A percentile compares a stretch with the other conserved stretches of the same genome.
Conservation (phyloP, 1,140 invertebrate genomes). For the Scaptomyza pallida region DNA sequence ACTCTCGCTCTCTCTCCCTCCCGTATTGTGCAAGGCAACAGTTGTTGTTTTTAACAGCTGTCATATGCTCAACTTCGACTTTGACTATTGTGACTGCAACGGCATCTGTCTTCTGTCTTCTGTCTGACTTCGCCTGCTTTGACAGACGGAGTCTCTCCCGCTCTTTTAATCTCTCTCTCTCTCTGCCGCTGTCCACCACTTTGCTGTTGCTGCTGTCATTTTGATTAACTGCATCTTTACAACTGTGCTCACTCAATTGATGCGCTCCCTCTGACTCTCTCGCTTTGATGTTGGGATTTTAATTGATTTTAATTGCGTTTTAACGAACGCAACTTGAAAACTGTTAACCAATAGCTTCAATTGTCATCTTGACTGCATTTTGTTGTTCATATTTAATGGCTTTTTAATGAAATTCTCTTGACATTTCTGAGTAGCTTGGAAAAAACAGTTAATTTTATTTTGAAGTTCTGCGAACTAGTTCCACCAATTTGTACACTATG, state of each 20-base stretch:
- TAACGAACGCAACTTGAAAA: slow-evolving; percentile 54
- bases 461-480: too few species aligned
- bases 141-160: neutral
- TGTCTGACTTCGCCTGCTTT: slow-evolving; percentile 7
- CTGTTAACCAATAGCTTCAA: slow-evolving; percentile 41
- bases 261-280: neutral
- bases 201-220: slow-evolving; percentile 2
- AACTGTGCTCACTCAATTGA: slow-evolving; percentile 40
- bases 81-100: slow-evolving; percentile 16
- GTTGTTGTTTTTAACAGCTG: slow-evolving; percentile 65
- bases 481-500: too few species aligned
- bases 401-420: slow-evolving; percentile 55
- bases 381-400: slow-evolving; percentile 40
- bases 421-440: neutral
- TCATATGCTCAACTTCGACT: slow-evolving; percentile 35
- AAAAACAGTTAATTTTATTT: neutral
- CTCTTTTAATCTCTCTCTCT: slow-evolving; percentile 9
- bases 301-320: slow-evolving; percentile 79
- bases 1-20: neutral
- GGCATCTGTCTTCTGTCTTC: slow-evolving; percentile 27
- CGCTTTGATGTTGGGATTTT: slow-evolving; percentile 47
- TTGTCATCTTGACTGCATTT: slow-evolving; percentile 53
- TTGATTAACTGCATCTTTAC: slow-evolving; percentile 33
- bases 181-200: neutral
- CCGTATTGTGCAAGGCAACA: slow-evolving; percentile 48